Percentiles rank a stretch among this genome's conserved stretches.
Evolutionary conservation across 2,888 invertebrate species (phyloP).

Genomic region (Ferrisia virgata): DNA sequence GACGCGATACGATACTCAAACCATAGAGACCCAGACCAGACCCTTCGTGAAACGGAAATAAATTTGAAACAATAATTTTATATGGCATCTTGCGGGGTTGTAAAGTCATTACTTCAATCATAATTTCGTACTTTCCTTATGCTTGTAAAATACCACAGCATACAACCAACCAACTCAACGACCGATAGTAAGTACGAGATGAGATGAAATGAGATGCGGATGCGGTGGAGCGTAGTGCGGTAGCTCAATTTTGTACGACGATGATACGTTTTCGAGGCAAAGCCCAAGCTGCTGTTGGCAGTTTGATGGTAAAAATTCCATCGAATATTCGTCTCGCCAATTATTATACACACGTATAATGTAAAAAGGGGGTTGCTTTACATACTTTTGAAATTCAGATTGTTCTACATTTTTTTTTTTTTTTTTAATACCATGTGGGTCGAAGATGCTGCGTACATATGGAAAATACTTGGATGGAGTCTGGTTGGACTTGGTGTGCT

Average conservation of each 20-base stretch:
- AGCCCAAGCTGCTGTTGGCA: neutral
- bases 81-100: conserved; percentile 43
- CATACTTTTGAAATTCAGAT: neutral
- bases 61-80: conserved; percentile 44
- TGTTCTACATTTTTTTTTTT: too few species aligned
- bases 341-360: too few species aligned
- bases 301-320: neutral
- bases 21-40: neutral
- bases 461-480: too few species aligned
- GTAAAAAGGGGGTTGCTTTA: neutral
- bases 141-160: neutral
- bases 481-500: neutral
- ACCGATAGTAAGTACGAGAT: too few species aligned
- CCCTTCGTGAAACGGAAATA: conserved; percentile 35
- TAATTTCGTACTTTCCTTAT: conserved; percentile 42
- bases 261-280: neutral
- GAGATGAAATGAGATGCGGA: too few species aligned
- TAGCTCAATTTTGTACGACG: neutral
- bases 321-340: conserved; percentile 23
- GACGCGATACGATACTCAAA: neutral
- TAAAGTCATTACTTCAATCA: conserved; percentile 45
- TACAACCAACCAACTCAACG: too few species aligned
- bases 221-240: neutral
- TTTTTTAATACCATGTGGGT: neutral
- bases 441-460: neutral